Percentiles rank a stretch among this genome's conserved stretches.
Conservation (phyloP, 2,888 invertebrate genomes). For the Drosophila silvestris region DNA sequence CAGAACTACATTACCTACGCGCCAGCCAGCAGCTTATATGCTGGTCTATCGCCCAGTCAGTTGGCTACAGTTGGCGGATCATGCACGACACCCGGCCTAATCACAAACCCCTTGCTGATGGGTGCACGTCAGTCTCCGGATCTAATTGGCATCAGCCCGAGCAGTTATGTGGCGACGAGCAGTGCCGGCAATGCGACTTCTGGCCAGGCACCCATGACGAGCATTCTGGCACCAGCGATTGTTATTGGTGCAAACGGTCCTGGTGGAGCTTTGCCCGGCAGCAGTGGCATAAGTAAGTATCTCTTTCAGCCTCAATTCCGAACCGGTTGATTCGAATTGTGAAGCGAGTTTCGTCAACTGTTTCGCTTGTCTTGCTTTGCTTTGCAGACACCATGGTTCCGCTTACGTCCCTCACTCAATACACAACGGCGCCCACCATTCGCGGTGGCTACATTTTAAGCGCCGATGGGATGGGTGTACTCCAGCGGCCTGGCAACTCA, state of each 20-base stretch:
- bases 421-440: conserved; percentile 84
- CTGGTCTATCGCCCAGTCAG: conserved; percentile 78
- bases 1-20: conserved; percentile 84
- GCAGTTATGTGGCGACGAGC: conserved; percentile 71
- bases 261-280: conserved; percentile 60
- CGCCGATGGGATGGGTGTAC: conserved; percentile 76
- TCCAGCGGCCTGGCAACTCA: conserved; percentile 79
- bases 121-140: conserved; percentile 83
- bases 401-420: conserved; percentile 83
- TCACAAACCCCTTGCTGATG: conserved; percentile 68
- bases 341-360: not conserved
- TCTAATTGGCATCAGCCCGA: conserved; percentile 82
- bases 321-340: conserved; percentile 17
- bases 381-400: conserved; percentile 82
- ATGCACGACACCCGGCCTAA: conserved; percentile 43
- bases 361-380: not conserved
- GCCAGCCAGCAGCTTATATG: conserved; percentile 82
- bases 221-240: conserved; percentile 78
- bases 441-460: conserved; percentile 83
- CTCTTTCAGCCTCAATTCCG: not conserved
- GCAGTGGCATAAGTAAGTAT: conserved; percentile 73
- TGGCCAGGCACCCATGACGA: conserved; percentile 50
- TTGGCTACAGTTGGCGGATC: conserved; percentile 54
- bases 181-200: conserved; percentile 32
- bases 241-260: conserved; percentile 74